These are phyloP conservation scores for Xerus inauris DNA, from an alignment of 2,113 vertebrate genomes.

Conservation along the genomic window DNA sequence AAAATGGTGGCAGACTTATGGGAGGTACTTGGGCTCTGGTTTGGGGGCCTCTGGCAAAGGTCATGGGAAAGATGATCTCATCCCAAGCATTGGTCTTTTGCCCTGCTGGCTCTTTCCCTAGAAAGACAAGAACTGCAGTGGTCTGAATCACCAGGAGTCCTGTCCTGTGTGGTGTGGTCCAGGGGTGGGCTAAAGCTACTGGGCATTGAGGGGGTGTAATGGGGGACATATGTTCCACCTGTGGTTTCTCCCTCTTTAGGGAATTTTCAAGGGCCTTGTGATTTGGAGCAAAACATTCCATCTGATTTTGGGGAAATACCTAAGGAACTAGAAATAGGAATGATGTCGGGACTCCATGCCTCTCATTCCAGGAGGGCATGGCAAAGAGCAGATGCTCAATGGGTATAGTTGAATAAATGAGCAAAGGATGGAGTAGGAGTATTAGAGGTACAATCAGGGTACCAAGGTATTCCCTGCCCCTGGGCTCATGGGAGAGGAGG, in stretches of 20 bases:
- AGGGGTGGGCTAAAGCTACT: background rate
- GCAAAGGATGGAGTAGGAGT: background rate
- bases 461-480: background rate
- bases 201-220: background rate
- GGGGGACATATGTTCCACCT: background rate
- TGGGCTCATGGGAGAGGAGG: background rate
- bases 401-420: background rate
- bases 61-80: background rate
- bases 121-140: background rate
- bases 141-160: background rate
- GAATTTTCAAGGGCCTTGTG: constrained; percentile 4
- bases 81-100: background rate
- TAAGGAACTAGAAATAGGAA: background rate
- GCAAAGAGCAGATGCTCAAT: background rate
- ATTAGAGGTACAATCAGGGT: background rate
- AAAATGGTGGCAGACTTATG: background rate
- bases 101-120: background rate
- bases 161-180: background rate
- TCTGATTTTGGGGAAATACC: background rate
- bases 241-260: background rate
- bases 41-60: background rate
- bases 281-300: background rate
- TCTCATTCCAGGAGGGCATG: background rate
- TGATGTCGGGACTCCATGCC: background rate
- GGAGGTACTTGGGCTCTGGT: background rate